phyloP scores from a whole-genome alignment of 1,140 invertebrate species.

The Macrostomum lignano region DNA sequence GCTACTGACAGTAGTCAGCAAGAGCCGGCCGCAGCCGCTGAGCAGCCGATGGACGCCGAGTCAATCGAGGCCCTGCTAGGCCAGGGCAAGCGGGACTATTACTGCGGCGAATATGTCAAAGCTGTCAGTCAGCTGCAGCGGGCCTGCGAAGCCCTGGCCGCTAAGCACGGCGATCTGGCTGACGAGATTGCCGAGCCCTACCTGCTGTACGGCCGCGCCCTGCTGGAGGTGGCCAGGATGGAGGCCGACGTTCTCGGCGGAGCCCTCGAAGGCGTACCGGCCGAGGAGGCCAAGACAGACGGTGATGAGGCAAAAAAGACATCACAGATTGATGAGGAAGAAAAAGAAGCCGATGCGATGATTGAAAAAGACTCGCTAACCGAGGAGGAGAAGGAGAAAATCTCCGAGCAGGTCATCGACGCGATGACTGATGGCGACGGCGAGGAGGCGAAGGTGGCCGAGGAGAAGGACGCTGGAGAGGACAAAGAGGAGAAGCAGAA shows the following conservation, averaged over 20 bases:
- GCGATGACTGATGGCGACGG: slow-evolving; percentile 12
- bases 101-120: slow-evolving; percentile 44
- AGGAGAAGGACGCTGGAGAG: slow-evolving; percentile 8
- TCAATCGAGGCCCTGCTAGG: slow-evolving; percentile 30
- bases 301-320: not conserved
- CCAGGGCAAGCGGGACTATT: slow-evolving; percentile 42
- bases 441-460: slow-evolving; percentile 6
- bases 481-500: slow-evolving; percentile 12
- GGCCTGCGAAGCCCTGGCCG: slow-evolving; percentile 38
- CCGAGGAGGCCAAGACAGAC: slow-evolving; percentile 1
- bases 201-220: slow-evolving; percentile 43
- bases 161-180: slow-evolving; percentile 41
- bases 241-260: slow-evolving; percentile 49
- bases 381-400: slow-evolving; percentile 12
- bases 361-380: slow-evolving; percentile 4
- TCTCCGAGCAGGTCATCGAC: slow-evolving; percentile 13
- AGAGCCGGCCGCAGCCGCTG: too few relatives aligned
- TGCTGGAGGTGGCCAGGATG: slow-evolving; percentile 46
- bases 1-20: too few relatives aligned
- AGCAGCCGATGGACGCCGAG: too few relatives aligned
- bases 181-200: slow-evolving; percentile 54
- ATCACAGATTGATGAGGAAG: not conserved
- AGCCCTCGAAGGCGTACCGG: slow-evolving; percentile 33
- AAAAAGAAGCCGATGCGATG: slow-evolving; percentile 5
- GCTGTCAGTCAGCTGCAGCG: slow-evolving; percentile 46